A percentile compares a stretch with the other conserved stretches of the same genome.
These are phyloP conservation scores for Loxodonta africana DNA, from an alignment of 2,113 vertebrate genomes.

Conservation along the genomic window DNA sequence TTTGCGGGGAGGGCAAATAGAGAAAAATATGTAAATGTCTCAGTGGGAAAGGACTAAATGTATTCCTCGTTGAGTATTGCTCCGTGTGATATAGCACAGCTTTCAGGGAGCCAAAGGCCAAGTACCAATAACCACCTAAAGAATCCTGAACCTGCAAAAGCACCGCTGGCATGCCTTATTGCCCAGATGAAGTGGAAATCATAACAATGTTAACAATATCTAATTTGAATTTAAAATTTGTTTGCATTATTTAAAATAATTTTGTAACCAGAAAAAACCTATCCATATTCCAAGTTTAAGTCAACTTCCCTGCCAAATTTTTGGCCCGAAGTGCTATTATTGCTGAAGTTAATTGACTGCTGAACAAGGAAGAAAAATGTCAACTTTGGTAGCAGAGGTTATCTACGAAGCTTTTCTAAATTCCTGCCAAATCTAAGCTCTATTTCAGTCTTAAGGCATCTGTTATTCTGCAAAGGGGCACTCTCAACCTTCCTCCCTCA, in stretches of 20 bases:
- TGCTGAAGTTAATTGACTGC: conserved; percentile 39
- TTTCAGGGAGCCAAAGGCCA: conserved; percentile 8
- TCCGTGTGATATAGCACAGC: not conserved
- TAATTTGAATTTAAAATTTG: conserved; percentile 51
- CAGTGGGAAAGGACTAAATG: not conserved
- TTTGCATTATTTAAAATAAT: conserved; percentile 70
- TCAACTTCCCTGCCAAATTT: conserved; percentile 12
- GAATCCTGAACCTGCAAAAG: not conserved
- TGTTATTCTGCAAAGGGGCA: conserved; percentile 42
- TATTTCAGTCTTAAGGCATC: conserved; percentile 63
- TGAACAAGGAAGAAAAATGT: conserved; percentile 31
- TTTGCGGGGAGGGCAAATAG: not conserved
- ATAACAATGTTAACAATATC: not conserved
- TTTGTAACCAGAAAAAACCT: conserved; percentile 52
- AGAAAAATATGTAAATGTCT: conserved; percentile 3
- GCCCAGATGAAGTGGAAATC: not conserved
- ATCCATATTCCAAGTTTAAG: conserved; percentile 36
- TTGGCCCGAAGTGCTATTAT: not conserved
- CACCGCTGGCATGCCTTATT: not conserved
- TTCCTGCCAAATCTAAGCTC: conserved; percentile 51
- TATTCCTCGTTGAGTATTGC: conserved; percentile 22
- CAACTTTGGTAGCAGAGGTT: conserved; percentile 38
- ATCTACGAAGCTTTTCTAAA: conserved; percentile 5
- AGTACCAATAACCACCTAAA: not conserved
- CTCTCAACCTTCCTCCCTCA: not conserved